Evolutionary conservation across 2,888 invertebrate species (phyloP).

Genomic region (Plagodis pulveraria): DNA sequence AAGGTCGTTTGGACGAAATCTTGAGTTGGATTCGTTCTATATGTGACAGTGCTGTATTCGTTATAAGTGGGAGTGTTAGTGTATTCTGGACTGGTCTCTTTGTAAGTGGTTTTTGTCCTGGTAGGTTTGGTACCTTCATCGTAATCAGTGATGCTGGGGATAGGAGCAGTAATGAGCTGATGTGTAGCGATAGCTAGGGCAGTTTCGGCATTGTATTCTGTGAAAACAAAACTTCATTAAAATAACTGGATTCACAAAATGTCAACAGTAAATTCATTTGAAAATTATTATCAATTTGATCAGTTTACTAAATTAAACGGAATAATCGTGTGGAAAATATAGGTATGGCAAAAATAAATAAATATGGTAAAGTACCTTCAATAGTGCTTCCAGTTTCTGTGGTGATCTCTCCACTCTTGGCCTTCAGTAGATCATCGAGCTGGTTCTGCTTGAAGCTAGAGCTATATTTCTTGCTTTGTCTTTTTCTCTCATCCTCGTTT

Average conservation of each 20-base stretch:
- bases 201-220: constrained; percentile 74
- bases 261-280: too few relatives aligned
- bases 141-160: constrained; percentile 67
- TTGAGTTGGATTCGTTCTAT: constrained; percentile 43
- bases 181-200: constrained; percentile 78
- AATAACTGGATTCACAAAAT: too few relatives aligned
- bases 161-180: constrained; percentile 74
- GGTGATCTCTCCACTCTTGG: constrained; percentile 53
- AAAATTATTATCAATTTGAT: too few relatives aligned
- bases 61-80: constrained; percentile 53
- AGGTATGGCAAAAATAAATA: too few relatives aligned
- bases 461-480: constrained; percentile 80
- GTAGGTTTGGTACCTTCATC: constrained; percentile 60
- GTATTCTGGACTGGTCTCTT: constrained; percentile 65
- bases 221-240: constrained; percentile 19
- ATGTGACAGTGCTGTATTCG: constrained; percentile 66
- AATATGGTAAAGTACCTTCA: constrained; percentile 54
- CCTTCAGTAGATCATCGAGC: constrained; percentile 64
- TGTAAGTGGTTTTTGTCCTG: constrained; percentile 60
- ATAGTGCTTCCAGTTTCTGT: constrained; percentile 57
- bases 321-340: too few relatives aligned
- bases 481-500: constrained; percentile 73
- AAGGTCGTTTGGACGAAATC: constrained; percentile 53
- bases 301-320: too few relatives aligned
- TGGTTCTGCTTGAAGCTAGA: constrained; percentile 74